Evolutionary conservation across 2,888 invertebrate species (phyloP).

Genomic region (Epirrhoe alternata): DNA sequence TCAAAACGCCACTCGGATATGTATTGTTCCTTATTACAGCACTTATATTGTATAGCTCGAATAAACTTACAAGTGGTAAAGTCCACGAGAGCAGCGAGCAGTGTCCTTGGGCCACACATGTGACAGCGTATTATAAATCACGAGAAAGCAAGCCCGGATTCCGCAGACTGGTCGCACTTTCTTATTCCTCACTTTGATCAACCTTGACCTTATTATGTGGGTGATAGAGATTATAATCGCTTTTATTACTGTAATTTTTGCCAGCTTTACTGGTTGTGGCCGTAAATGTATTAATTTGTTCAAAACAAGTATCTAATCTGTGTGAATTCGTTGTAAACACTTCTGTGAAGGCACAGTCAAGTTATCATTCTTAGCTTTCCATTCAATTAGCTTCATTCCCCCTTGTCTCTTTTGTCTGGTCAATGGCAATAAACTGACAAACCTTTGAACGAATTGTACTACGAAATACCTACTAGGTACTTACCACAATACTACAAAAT

Average conservation of each 20-base stretch:
- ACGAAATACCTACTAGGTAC: no score
- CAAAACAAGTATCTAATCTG: no score
- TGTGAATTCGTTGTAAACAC: no score
- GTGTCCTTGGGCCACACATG: slow-evolving; percentile 24
- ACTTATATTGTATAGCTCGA: not conserved
- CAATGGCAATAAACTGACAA: no score
- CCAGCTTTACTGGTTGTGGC: not conserved
- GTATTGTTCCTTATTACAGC: not conserved
- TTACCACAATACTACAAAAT: no score
- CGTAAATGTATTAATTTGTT: not conserved
- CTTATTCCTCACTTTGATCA: slow-evolving; percentile 31
- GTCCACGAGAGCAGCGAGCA: slow-evolving; percentile 18
- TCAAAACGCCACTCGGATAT: no score
- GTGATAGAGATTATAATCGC: slow-evolving; percentile 12
- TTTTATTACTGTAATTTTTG: not conserved
- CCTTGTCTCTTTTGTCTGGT: no score
- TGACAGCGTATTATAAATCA: slow-evolving; percentile 35
- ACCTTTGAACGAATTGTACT: no score
- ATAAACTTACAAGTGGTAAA: slow-evolving; percentile 18
- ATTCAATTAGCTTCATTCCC: no score
- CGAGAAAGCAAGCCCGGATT: slow-evolving; percentile 44
- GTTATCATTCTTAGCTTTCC: no score
- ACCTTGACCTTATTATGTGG: slow-evolving; percentile 28
- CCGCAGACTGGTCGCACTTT: slow-evolving; percentile 37
- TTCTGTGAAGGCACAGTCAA: no score